These are phyloP conservation scores for Mormyrus iriodes DNA, from an alignment of 2,113 vertebrate genomes.

Conservation along the genomic window DNA sequence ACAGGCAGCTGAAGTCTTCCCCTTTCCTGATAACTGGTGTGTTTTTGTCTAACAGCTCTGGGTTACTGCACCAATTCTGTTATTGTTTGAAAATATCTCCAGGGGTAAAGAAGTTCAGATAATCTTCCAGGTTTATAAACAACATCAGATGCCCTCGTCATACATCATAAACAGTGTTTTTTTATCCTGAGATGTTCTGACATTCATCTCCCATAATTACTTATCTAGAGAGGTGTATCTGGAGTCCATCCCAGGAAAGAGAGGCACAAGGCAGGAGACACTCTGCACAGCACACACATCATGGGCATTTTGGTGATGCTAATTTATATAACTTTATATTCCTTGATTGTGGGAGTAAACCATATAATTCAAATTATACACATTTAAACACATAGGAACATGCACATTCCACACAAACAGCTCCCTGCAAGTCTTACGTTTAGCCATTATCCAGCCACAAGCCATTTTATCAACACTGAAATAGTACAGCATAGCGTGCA, in stretches of 20 bases:
- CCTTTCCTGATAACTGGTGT: conserved; percentile 15
- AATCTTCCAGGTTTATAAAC: neutral
- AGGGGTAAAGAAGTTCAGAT: neutral
- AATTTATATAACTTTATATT: neutral
- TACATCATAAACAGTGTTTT: neutral
- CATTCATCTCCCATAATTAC: neutral
- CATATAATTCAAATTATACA: neutral
- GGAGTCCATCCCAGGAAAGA: neutral
- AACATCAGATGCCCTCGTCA: neutral
- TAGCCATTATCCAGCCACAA: neutral
- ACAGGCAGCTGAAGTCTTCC: conserved; percentile 27
- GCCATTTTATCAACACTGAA: neutral
- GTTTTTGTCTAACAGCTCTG: neutral
- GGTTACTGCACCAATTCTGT: neutral
- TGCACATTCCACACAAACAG: neutral
- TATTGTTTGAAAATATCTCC: neutral
- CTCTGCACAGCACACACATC: neutral
- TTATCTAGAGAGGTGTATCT: neutral
- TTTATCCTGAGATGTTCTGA: neutral
- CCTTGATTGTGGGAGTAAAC: neutral
- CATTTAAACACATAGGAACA: neutral
- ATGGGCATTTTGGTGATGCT: neutral
- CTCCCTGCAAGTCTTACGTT: neutral
- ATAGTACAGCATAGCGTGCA: neutral
- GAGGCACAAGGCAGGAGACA: neutral